A percentile compares a stretch with the other conserved stretches of the same genome.
These are phyloP conservation scores for Mohoua ochrocephala DNA, from an alignment of 2,113 vertebrate species.

Conservation along the genomic window DNA sequence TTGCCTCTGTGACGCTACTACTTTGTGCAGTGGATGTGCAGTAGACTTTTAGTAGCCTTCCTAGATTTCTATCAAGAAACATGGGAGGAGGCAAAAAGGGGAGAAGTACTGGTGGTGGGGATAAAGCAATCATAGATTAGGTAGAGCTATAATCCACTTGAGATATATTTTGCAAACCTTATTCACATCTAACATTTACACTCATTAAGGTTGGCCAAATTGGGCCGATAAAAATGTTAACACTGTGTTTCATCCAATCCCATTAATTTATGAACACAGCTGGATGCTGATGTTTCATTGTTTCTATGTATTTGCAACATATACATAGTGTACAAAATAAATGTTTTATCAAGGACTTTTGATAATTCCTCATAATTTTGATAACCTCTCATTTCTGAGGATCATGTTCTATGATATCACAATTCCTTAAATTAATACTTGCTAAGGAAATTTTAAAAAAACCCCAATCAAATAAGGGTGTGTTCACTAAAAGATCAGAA, in stretches of 20 bases:
- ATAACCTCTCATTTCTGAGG: neutral
- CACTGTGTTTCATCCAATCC: neutral
- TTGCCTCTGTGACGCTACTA: fast-evolving
- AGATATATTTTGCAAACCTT: neutral
- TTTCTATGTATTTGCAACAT: neutral
- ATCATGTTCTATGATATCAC: neutral
- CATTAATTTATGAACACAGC: neutral
- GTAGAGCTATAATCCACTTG: neutral
- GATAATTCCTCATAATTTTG: neutral
- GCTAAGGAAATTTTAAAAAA: neutral
- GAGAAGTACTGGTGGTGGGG: neutral
- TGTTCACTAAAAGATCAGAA: neutral
- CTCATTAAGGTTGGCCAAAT: neutral
- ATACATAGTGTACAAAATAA: neutral
- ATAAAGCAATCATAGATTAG: neutral
- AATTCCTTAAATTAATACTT: neutral
- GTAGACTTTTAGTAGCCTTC: neutral
- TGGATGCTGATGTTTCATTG: neutral
- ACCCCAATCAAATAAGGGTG: neutral
- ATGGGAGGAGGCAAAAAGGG: neutral
- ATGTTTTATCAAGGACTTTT: neutral
- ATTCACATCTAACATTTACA: neutral
- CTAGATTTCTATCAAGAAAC: neutral
- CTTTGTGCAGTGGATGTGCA: neutral
- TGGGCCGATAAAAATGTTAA: neutral